These are phyloP conservation scores for Gopherus evgoodei DNA, from an alignment of 2,113 vertebrate genomes.

Conservation along the genomic window DNA sequence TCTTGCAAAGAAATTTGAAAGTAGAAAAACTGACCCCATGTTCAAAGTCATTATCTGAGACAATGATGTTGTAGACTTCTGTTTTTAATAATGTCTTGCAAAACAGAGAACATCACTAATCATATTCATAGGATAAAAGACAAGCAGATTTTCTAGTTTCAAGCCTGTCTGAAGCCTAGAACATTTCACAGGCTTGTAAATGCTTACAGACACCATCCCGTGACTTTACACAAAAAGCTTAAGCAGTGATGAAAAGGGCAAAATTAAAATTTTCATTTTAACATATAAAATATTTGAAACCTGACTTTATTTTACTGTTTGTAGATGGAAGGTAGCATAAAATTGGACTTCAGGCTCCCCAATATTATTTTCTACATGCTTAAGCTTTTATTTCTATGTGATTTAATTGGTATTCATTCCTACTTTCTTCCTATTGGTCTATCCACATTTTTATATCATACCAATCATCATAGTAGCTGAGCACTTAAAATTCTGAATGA, in stretches of 20 bases:
- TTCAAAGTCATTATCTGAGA: slow-evolving; percentile 84
- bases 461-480: background rate
- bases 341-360: background rate
- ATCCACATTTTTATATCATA: background rate
- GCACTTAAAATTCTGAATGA: background rate
- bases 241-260: slow-evolving; percentile 51
- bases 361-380: background rate
- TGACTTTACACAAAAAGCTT: slow-evolving; percentile 59
- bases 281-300: slow-evolving; percentile 55
- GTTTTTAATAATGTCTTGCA: slow-evolving; percentile 84
- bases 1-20: slow-evolving; percentile 82
- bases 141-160: slow-evolving; percentile 76
- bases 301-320: background rate
- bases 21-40: slow-evolving; percentile 77
- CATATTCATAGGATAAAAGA: slow-evolving; percentile 80
- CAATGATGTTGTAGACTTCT: slow-evolving; percentile 85
- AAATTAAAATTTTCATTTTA: slow-evolving; percentile 50
- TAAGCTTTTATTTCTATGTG: background rate
- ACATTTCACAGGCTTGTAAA: slow-evolving; percentile 68
- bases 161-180: slow-evolving; percentile 62
- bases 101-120: slow-evolving; percentile 83
- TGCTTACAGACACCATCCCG: slow-evolving; percentile 69
- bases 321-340: background rate
- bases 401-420: background rate
- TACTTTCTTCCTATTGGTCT: background rate